Percentiles rank a stretch among this genome's conserved stretches.
Conservation (phyloP, 2,797 vertebrate species). For the Macropus fuliginosus region DNA sequence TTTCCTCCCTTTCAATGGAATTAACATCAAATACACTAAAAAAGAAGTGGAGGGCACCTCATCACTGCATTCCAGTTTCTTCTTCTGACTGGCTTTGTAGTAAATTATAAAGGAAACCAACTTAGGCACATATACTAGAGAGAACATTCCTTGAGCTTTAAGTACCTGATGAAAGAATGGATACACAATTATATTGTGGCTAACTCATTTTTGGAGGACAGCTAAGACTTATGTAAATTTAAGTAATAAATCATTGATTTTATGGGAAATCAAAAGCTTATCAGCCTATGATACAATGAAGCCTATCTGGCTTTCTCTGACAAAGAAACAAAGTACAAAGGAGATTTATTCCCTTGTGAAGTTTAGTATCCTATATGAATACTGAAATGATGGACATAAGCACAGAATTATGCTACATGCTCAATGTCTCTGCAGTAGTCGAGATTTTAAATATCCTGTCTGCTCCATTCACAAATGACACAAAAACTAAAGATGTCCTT, state of each 20-base stretch:
- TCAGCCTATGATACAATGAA: conserved; percentile 45
- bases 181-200: background rate
- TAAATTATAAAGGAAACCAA: conserved; percentile 23
- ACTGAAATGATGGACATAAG: conserved; percentile 46
- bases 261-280: conserved; percentile 50
- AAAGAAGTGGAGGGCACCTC: background rate
- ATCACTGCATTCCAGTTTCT: background rate
- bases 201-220: conserved; percentile 38
- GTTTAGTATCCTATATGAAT: conserved; percentile 41
- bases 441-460: background rate
- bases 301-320: conserved; percentile 58
- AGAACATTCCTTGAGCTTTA: background rate
- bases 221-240: conserved; percentile 22
- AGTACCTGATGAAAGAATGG: conserved; percentile 36
- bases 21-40: conserved; percentile 19
- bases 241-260: conserved; percentile 59
- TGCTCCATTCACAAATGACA: background rate
- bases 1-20: background rate
- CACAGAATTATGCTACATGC: conserved; percentile 24
- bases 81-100: conserved; percentile 15
- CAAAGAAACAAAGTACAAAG: conserved; percentile 54
- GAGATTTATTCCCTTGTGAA: conserved; percentile 6
- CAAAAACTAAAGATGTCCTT: background rate
- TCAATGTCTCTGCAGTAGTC: background rate
- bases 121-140: background rate